Conservation (phyloP, 2,797 vertebrate species). For the Emys orbicularis region DNA sequence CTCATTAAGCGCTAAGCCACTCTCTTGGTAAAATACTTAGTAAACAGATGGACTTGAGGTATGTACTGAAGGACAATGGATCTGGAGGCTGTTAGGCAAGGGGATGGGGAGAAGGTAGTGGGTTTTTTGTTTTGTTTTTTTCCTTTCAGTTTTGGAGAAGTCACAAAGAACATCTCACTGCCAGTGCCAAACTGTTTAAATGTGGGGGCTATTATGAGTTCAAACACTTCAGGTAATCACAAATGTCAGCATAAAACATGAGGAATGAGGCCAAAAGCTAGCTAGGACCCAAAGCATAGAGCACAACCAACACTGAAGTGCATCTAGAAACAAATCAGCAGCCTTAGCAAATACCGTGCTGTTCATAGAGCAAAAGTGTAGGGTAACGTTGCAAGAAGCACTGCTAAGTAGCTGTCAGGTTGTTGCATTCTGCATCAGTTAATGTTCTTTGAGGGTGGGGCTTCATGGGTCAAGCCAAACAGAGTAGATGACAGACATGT, state of each 20-base stretch:
- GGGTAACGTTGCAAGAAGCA: not conserved
- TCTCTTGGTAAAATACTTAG: not conserved
- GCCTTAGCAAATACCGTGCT: not conserved
- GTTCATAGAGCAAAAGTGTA: not conserved
- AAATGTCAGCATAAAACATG: not conserved
- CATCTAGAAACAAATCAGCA: not conserved
- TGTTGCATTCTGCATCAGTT: not conserved
- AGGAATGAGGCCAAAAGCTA: not conserved
- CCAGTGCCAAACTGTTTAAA: not conserved
- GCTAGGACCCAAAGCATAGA: not conserved
- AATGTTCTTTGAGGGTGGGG: not conserved
- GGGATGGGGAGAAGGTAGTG: not conserved
- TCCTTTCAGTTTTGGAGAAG: not conserved
- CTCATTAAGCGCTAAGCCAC: not conserved
- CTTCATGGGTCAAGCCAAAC: not conserved
- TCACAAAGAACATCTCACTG: not conserved
- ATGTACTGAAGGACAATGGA: not conserved
- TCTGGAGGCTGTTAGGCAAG: not conserved
- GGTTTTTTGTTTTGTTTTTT: too few relatives aligned
- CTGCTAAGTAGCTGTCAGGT: not conserved
- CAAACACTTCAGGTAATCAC: not conserved
- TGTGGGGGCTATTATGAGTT: not conserved
- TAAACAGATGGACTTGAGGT: not conserved
- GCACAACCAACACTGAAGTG: not conserved
- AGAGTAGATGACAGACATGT: not conserved